Conservation (phyloP, 2,797 vertebrate species). For the Pangasius macronema region DNA sequence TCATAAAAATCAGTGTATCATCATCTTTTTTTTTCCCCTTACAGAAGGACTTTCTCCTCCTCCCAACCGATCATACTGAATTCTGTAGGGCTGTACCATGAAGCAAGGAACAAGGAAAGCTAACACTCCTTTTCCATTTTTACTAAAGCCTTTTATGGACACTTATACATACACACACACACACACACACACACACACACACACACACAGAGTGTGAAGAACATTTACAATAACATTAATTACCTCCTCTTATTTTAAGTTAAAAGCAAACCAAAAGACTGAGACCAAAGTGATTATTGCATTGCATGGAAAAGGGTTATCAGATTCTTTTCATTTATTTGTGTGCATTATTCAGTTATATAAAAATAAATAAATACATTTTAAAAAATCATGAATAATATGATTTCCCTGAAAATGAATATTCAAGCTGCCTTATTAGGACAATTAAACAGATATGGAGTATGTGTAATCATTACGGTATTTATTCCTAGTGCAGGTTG, state of each 20-base stretch:
- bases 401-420: not conserved
- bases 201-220: not conserved
- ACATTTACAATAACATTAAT: not conserved
- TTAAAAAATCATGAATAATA: conserved; percentile 48
- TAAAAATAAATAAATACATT: conserved; percentile 49
- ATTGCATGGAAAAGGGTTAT: conserved; percentile 57
- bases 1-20: conserved; percentile 79
- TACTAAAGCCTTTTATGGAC: conserved; percentile 63
- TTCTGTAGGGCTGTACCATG: conserved; percentile 62
- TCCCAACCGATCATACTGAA: conserved; percentile 67
- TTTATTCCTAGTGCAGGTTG: not conserved
- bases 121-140: conserved; percentile 68
- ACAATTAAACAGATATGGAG: not conserved
- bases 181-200: not conserved
- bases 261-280: conserved; percentile 58
- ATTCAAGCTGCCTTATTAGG: not conserved
- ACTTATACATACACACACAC: too few species aligned
- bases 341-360: not conserved
- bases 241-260: not conserved
- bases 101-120: conserved; percentile 52
- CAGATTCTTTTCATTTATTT: conserved; percentile 52
- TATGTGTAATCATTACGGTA: not conserved
- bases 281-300: not conserved
- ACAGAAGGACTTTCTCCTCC: conserved; percentile 73
- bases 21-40: conserved; percentile 79